phyloP scores from a whole-genome alignment of 2,888 invertebrate species.

The Drosophila emarginata region DNA sequence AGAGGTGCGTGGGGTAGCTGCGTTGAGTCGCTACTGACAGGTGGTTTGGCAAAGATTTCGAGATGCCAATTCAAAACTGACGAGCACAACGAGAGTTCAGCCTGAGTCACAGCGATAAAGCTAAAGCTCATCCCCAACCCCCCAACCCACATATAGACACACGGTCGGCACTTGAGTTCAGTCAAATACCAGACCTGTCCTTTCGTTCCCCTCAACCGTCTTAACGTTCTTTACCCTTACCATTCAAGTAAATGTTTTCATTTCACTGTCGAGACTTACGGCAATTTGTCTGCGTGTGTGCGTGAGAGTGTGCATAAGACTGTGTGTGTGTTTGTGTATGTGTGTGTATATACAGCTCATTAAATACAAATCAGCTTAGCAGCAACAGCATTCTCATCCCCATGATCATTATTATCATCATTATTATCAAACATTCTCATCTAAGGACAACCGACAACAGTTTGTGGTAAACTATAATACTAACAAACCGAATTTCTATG shows the following conservation, averaged over 20 bases:
- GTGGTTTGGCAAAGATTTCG: constrained; percentile 61
- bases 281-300: constrained; percentile 40
- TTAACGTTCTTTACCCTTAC: background rate
- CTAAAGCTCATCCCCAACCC: background rate
- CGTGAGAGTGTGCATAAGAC: background rate
- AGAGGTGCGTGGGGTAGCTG: constrained; percentile 4
- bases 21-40: constrained; percentile 50
- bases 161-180: constrained; percentile 23
- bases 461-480: background rate
- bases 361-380: constrained; percentile 74
- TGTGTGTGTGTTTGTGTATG: constrained; percentile 17
- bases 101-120: constrained; percentile 49
- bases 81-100: constrained; percentile 29
- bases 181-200: background rate
- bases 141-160: background rate
- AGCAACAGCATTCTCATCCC: constrained; percentile 33
- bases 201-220: background rate
- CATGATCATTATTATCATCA: background rate
- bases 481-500: background rate
- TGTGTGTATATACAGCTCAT: constrained; percentile 64
- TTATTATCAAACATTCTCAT: background rate
- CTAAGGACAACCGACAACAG: background rate
- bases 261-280: constrained; percentile 45
- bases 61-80: constrained; percentile 51
- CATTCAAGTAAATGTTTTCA: constrained; percentile 61